Conservation (phyloP, 2,113 vertebrate species). For the Progne subis region DNA sequence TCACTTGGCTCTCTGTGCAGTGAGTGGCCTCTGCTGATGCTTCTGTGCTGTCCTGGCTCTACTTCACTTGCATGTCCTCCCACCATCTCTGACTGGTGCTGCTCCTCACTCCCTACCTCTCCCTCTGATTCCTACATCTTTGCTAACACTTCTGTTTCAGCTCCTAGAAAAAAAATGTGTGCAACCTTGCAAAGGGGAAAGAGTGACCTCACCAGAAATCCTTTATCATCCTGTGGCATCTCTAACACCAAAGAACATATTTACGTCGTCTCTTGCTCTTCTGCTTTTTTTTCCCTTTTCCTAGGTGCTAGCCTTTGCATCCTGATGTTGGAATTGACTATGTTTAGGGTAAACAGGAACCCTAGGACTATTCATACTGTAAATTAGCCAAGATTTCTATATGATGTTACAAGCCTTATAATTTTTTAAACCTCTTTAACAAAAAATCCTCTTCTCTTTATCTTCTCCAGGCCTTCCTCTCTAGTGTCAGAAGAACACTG, state of each 20-base stretch:
- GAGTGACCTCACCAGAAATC: not conserved
- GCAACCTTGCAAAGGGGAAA: not conserved
- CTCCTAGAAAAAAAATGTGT: not conserved
- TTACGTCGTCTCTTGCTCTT: not conserved
- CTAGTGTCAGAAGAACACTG: not conserved
- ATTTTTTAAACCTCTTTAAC: not conserved
- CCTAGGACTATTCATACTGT: not conserved
- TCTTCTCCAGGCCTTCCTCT: not conserved
- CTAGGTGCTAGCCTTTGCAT: not conserved
- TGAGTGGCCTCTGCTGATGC: not conserved
- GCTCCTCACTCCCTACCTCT: not conserved
- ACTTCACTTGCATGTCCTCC: not conserved
- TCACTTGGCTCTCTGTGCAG: not conserved
- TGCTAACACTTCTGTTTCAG: not conserved
- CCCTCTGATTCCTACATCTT: not conserved
- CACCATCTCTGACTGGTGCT: not conserved
- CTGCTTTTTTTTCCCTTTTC: not conserved
- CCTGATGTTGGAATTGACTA: not conserved
- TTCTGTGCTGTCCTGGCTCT: not conserved
- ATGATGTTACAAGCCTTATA: not conserved
- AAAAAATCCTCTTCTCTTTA: not conserved
- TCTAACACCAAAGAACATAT: not conserved
- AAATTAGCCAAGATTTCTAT: not conserved
- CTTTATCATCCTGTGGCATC: not conserved
- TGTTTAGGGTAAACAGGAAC: not conserved